A percentile compares a stretch with the other conserved stretches of the same genome.
Evolutionary conservation across 2,888 invertebrate genomes (phyloP).

Genomic region (Synanthedon vespiformis): DNA sequence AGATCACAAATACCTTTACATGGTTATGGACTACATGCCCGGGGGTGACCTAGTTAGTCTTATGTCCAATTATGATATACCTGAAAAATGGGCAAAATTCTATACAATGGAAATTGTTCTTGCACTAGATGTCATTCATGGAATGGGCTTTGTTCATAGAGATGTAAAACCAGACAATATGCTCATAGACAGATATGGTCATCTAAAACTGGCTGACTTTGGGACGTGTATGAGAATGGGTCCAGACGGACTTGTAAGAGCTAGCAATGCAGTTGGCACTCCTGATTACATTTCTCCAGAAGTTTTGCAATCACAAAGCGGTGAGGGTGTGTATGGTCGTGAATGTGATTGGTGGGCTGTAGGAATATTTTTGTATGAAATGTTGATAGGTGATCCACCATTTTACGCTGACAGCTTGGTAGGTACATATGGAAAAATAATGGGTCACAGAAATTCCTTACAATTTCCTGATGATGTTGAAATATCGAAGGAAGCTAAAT

Average conservation of each 20-base stretch:
- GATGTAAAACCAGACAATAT: constrained; percentile 99
- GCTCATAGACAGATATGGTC: constrained; percentile 94
- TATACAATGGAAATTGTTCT: constrained; percentile 98
- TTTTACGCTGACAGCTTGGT: constrained; percentile 99
- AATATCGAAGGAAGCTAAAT: constrained; percentile 88
- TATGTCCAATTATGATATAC: constrained; percentile 98
- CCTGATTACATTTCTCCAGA: constrained; percentile 99
- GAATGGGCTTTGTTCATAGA: constrained; percentile 95
- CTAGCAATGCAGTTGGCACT: constrained; percentile 98
- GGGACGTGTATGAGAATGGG: constrained; percentile 99
- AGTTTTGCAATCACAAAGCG: constrained; percentile 96
- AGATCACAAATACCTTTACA: constrained; percentile 95
- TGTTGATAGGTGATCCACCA: constrained; percentile 98
- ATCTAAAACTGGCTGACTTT: constrained; percentile 98
- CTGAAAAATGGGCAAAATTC: constrained; percentile 98
- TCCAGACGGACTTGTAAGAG: constrained; percentile 91
- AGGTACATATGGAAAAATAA: constrained; percentile 98
- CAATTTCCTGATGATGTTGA: constrained; percentile 96
- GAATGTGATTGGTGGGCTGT: constrained; percentile 99
- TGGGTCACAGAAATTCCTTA: constrained; percentile 97
- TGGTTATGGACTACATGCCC: constrained; percentile 99
- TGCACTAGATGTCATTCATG: constrained; percentile 97
- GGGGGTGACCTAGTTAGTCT: constrained; percentile 99
- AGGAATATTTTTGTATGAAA: constrained; percentile 98
- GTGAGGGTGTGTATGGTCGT: constrained; percentile 94